These are phyloP conservation scores for Aphidius gifuensis DNA, from an alignment of 1,140 invertebrate species.

Conservation along the genomic window DNA sequence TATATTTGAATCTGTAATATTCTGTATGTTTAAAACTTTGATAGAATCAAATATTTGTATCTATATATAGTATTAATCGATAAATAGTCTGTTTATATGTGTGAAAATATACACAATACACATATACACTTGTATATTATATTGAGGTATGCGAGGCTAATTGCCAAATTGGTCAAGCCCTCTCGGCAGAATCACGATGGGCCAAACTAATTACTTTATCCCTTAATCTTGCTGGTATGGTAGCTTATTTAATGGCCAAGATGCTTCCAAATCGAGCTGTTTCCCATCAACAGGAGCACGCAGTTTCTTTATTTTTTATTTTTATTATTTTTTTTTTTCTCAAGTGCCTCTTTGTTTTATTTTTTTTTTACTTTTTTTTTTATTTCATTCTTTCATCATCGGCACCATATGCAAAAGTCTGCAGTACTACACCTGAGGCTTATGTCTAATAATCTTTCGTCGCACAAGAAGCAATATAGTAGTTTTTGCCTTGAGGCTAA, in stretches of 20 bases:
- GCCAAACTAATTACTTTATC: conserved; percentile 47
- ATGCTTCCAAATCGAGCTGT: conserved; percentile 28
- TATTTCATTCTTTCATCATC: conserved; percentile 10
- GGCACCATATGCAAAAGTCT: background rate
- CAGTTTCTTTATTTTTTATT: conserved; percentile 1
- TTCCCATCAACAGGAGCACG: conserved; percentile 22
- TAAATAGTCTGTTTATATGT: no score
- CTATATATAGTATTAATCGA: no score
- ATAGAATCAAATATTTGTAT: no score
- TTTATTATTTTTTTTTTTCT: background rate
- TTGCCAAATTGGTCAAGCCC: conserved; percentile 36
- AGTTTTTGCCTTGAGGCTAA: conserved; percentile 16
- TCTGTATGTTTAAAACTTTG: no score
- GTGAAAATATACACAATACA: no score
- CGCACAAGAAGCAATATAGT: background rate
- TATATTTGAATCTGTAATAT: no score
- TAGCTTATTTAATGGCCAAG: conserved; percentile 27
- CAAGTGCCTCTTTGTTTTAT: conserved; percentile 2
- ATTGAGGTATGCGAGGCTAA: conserved; percentile 33
- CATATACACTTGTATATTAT: conserved; percentile 1
- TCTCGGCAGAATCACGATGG: conserved; percentile 21
- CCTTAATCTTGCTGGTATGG: conserved; percentile 17
- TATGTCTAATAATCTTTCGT: conserved; percentile 23
- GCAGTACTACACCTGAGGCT: conserved; percentile 15
- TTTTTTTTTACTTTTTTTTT: conserved; percentile 1